Conservation (phyloP, 2,113 vertebrate genomes). For the Cyphotilapia sp. region DNA sequence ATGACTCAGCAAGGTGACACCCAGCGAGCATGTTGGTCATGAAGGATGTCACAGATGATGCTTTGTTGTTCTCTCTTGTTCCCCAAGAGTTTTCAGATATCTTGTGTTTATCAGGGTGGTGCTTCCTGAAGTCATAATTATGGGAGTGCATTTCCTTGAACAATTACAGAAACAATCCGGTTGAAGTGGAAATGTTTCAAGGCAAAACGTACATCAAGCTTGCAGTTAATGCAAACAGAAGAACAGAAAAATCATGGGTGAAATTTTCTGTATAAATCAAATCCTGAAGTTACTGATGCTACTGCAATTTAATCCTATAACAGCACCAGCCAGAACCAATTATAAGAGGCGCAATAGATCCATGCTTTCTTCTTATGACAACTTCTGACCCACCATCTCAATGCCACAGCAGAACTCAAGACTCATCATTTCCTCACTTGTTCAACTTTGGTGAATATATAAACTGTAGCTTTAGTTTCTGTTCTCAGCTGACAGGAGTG, state of each 20-base stretch:
- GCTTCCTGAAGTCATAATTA: neutral
- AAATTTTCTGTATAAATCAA: neutral
- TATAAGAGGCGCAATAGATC: neutral
- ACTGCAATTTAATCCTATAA: neutral
- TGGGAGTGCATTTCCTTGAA: neutral
- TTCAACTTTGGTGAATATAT: neutral
- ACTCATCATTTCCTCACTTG: neutral
- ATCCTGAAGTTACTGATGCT: neutral
- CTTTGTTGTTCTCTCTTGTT: neutral
- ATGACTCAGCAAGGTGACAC: neutral
- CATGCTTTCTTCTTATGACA: neutral
- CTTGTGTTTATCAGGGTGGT: constrained; percentile 1
- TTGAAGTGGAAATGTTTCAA: neutral
- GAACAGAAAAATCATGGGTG: neutral
- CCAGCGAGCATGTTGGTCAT: neutral
- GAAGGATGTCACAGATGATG: neutral
- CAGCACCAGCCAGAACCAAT: neutral
- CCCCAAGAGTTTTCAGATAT: neutral
- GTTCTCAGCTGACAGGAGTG: neutral
- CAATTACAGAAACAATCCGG: neutral
- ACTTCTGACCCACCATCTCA: neutral
- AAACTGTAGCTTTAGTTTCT: neutral
- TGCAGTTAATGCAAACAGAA: neutral
- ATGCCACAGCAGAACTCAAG: neutral
- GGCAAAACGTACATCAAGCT: neutral